Evolutionary conservation across 2,888 invertebrate genomes (phyloP).

Genomic region (Augiades crinisus): DNA sequence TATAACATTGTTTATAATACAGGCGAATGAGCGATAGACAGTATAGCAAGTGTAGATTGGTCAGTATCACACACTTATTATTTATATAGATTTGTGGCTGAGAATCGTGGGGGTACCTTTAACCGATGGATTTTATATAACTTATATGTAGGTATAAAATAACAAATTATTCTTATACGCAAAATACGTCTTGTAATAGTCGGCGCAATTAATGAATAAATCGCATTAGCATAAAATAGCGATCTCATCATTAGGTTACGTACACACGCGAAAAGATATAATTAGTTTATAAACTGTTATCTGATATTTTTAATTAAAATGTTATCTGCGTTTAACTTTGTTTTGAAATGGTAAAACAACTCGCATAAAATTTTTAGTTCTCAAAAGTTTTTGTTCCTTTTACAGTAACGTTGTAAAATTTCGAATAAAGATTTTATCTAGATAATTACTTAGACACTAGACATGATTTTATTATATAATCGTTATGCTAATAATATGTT

Average conservation of each 20-base stretch:
- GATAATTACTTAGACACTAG: neutral
- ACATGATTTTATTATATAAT: neutral
- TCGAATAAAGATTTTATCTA: neutral
- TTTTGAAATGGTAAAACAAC: neutral
- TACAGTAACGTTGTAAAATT: neutral
- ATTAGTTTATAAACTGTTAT: neutral
- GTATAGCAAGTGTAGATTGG: too few species aligned
- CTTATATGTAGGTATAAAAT: too few species aligned
- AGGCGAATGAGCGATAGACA: too few species aligned
- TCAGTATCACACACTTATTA: too few species aligned
- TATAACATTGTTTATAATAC: too few species aligned
- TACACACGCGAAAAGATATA: neutral
- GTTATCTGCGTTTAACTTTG: neutral
- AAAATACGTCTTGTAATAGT: neutral
- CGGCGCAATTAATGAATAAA: neutral
- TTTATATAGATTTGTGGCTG: too few species aligned
- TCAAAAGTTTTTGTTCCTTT: neutral
- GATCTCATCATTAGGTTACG: neutral
- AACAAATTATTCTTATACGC: too few species aligned
- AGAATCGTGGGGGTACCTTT: too few species aligned
- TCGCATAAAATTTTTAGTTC: neutral
- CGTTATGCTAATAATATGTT: neutral
- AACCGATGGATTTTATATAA: too few species aligned
- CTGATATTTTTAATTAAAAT: slow-evolving; percentile 3
- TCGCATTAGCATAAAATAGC: neutral